A percentile compares a stretch with the other conserved stretches of the same genome.
These are phyloP conservation scores for Lycia hirtaria DNA, from an alignment of 2,888 invertebrate genomes.

Conservation along the genomic window DNA sequence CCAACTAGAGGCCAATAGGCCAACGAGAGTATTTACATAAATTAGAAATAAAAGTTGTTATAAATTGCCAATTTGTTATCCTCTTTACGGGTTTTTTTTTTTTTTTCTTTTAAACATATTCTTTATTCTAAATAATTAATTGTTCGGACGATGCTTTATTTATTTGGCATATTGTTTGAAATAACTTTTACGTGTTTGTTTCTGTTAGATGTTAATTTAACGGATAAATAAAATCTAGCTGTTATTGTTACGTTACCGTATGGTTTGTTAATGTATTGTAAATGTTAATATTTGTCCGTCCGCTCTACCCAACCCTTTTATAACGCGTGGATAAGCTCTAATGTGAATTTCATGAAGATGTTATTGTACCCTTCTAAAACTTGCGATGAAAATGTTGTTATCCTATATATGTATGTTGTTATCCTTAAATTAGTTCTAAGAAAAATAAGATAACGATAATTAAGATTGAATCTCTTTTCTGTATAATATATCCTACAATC, in stretches of 20 bases:
- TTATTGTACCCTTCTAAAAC: background rate
- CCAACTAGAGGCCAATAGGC: no score
- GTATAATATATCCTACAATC: background rate
- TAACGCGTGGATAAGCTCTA: background rate
- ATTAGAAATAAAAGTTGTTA: no score
- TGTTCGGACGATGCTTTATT: no score
- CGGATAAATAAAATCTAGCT: background rate
- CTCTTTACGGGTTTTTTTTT: no score
- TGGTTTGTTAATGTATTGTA: background rate
- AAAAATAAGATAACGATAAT: background rate
- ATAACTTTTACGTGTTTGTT: no score
- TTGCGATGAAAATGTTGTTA: constrained; percentile 6
- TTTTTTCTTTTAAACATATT: no score
- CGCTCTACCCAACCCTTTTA: constrained; percentile 3
- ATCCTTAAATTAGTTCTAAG: background rate
- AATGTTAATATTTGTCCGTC: background rate
- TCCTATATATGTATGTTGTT: background rate
- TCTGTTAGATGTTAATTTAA: constrained; percentile 1
- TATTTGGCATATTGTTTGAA: no score
- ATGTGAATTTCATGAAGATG: background rate
- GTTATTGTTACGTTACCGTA: background rate
- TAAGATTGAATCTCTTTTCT: background rate
- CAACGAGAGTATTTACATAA: no score
- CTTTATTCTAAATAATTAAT: no score
- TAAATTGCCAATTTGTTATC: no score